Evolutionary conservation across 2,888 invertebrate genomes (phyloP).

Genomic region (Acanthosepion pharaonis): DNA sequence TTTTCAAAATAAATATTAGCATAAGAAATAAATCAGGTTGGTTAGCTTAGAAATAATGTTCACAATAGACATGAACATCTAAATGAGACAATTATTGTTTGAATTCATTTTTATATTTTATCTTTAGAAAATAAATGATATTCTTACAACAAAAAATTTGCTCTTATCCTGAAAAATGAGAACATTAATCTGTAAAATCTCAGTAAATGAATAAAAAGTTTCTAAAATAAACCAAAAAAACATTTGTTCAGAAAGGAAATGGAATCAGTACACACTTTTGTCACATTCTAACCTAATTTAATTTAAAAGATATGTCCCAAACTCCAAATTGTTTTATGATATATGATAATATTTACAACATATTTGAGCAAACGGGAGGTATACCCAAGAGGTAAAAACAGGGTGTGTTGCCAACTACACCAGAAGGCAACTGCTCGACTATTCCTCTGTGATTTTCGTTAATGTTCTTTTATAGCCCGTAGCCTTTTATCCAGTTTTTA

Average conservation of each 20-base stretch:
- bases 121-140: not conserved
- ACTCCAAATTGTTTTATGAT: slow-evolving; percentile 22
- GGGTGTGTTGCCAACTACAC: not conserved
- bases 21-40: not conserved
- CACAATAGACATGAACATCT: not conserved
- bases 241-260: not conserved
- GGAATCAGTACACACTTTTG: not conserved
- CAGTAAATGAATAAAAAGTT: not conserved
- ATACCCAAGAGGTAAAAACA: slow-evolving; percentile 9
- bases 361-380: not conserved
- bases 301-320: not conserved
- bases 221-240: not conserved
- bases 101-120: not conserved
- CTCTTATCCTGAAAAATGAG: not conserved
- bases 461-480: not conserved
- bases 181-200: not conserved
- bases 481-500: not conserved
- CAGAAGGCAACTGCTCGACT: not conserved
- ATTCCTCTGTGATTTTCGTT: not conserved
- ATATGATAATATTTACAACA: slow-evolving; percentile 20
- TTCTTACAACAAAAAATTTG: not conserved
- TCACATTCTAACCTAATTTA: not conserved
- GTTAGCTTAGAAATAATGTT: not conserved
- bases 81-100: not conserved
- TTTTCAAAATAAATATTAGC: no score